A percentile compares a stretch with the other conserved stretches of the same genome.
Conservation (phyloP, 2,888 invertebrate genomes). For the Ectobius pallidus region DNA sequence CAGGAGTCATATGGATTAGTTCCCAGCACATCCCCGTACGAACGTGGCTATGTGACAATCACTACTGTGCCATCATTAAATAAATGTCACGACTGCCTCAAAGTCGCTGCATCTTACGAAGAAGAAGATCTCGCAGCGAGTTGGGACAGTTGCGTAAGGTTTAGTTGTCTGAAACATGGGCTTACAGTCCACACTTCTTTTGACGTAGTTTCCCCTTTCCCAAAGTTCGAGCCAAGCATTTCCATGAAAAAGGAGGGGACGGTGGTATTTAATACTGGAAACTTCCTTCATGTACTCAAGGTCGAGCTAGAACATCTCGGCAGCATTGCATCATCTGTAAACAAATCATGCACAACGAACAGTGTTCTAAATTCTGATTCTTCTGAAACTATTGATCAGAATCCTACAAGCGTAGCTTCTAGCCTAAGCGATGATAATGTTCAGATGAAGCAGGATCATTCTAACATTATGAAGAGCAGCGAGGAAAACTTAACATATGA, state of each 20-base stretch:
- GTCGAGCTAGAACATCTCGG: constrained; percentile 60
- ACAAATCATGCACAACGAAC: neutral
- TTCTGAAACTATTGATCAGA: constrained; percentile 23
- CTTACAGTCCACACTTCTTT: constrained; percentile 92
- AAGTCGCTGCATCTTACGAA: constrained; percentile 58
- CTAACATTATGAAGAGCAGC: neutral
- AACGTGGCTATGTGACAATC: constrained; percentile 64
- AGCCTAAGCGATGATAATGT: neutral
- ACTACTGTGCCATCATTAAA: constrained; percentile 69
- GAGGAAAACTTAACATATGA: neutral
- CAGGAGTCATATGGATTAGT: constrained; percentile 9
- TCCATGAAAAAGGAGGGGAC: constrained; percentile 60
- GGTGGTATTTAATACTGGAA: constrained; percentile 84
- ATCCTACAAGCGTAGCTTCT: neutral
- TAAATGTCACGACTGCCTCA: constrained; percentile 65
- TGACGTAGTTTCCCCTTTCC: constrained; percentile 86
- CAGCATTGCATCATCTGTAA: neutral
- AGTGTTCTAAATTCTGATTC: neutral
- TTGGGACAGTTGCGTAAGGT: constrained; percentile 65
- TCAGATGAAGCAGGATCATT: neutral
- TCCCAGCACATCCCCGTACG: constrained; percentile 20
- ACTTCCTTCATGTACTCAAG: constrained; percentile 79
- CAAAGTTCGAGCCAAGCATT: constrained; percentile 64
- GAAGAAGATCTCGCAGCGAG: constrained; percentile 61
- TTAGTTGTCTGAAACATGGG: constrained; percentile 84